Base-by-base conservation (phyloP, 37 sponge, comb jelly and placozoan genomes). In the Tethya wilhelma region DNA sequence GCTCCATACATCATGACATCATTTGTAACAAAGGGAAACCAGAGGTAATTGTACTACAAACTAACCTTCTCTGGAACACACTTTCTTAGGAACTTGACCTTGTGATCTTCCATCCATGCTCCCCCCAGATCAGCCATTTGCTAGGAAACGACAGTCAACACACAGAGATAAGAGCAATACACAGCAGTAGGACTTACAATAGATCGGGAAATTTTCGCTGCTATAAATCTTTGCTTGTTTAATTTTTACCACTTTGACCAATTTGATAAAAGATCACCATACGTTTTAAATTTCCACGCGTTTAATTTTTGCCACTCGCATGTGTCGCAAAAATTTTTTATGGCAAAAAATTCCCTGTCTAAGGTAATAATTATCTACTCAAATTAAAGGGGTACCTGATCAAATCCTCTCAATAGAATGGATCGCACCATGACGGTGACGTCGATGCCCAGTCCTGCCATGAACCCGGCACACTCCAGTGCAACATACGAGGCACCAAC, bases 401-500 rank as follows among this genome's bases (percentile, higher is more conserved):
- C 99, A 58, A 98, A 98, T 38, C 99, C 99, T 56, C 99, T 59
- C 40, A 98, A 84, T 14, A 98, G 75, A 26, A 98, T 98, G 58
- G 99, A 98, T 36, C 99, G 78, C 39, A 98, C 96, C 93, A 96
- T 91, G 44, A 88, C 89, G 4, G 95, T 91, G 56, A 85, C 85
- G 43, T 96, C 97, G 65, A 89, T 92, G 12, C 97, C 97, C 5
- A 94, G 26, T n/a, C 85, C 94, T 22, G 95, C 89, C 36, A 98
- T 82, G 75, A 98, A 98, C 29, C 99, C 99, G 28, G 96, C 96
- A 90, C 99, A 98, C 69, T 98, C 99, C 86, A 98, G 86, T 4
- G 99, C 95, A 20, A 98, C 97, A 53, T 98, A 98, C 36, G 97
- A 96, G 0, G 95, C 97, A n/a, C 99, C 99, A 25, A 98, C 72